phyloP scores from a whole-genome alignment of 2,113 vertebrate genomes.

The Glaucomys volans region DNA sequence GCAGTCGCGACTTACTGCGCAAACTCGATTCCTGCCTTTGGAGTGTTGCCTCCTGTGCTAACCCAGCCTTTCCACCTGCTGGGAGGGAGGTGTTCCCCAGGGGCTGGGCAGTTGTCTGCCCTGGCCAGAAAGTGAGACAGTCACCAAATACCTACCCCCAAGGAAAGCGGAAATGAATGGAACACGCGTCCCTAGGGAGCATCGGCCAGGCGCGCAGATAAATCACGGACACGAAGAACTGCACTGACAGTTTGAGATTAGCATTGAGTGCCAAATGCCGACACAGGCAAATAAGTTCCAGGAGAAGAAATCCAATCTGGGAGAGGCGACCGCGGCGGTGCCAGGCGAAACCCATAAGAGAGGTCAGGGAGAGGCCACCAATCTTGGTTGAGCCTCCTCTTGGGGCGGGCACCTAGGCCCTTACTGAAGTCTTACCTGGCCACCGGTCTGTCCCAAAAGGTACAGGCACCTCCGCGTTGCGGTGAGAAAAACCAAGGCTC shows the following conservation, averaged over 20 bases:
- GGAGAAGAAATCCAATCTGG: constrained; percentile 33
- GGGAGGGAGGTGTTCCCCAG: neutral
- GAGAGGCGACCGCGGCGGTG: neutral
- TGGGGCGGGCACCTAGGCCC: neutral
- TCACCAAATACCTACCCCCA: neutral
- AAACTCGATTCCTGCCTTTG: neutral
- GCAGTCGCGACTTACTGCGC: neutral
- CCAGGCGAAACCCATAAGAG: neutral
- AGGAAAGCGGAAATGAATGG: neutral
- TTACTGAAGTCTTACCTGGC: neutral
- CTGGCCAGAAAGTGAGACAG: neutral
- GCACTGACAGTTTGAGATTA: neutral
- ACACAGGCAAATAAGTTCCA: constrained; percentile 18
- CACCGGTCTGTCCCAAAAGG: neutral
- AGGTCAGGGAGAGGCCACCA: neutral
- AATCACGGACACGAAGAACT: constrained; percentile 45
- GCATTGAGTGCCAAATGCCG: constrained; percentile 1
- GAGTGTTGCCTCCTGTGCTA: neutral
- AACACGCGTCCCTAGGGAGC: neutral
- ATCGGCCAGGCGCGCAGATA: neutral
- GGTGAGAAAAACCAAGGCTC: neutral
- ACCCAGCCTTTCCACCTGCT: neutral
- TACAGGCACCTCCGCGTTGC: neutral
- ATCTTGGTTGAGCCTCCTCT: neutral
- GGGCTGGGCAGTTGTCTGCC: neutral